Percentiles rank a stretch among this genome's conserved stretches.
Conservation (phyloP, 2,113 vertebrate species). For the Gobiocypris rarus region DNA sequence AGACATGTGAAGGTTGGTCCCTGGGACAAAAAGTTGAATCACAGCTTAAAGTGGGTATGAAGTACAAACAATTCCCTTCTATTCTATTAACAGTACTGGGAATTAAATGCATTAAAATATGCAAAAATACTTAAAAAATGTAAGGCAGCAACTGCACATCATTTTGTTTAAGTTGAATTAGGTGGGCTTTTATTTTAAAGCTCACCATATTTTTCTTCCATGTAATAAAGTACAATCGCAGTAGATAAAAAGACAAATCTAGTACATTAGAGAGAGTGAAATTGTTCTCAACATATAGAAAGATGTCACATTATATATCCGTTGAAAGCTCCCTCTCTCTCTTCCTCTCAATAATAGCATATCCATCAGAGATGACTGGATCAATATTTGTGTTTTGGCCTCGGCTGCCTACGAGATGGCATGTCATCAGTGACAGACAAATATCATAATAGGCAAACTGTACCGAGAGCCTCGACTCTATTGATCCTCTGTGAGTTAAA, state of each 20-base stretch:
- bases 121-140: too few species aligned
- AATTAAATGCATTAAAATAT: too few species aligned
- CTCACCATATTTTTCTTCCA: neutral
- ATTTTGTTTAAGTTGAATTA: too few species aligned
- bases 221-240: neutral
- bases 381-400: constrained; percentile 98
- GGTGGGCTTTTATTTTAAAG: too few species aligned
- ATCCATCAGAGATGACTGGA: constrained; percentile 98
- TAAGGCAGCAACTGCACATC: too few species aligned
- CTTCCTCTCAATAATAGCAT: constrained; percentile 87
- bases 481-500: constrained; percentile 98
- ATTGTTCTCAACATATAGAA: neutral
- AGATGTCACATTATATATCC: neutral
- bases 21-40: neutral
- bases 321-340: neutral
- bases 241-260: neutral
- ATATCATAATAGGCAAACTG: constrained; percentile 95
- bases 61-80: neutral
- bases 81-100: neutral
- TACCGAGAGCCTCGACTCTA: constrained; percentile 91
- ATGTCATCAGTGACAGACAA: constrained; percentile 98
- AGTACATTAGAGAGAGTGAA: neutral
- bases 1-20: too few species aligned
- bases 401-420: constrained; percentile 92
- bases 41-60: too few species aligned